A percentile compares a stretch with the other conserved stretches of the same genome.
Evolutionary conservation across 2,888 invertebrate species (phyloP).

Genomic region (Drosophila pseudotakahashii): DNA sequence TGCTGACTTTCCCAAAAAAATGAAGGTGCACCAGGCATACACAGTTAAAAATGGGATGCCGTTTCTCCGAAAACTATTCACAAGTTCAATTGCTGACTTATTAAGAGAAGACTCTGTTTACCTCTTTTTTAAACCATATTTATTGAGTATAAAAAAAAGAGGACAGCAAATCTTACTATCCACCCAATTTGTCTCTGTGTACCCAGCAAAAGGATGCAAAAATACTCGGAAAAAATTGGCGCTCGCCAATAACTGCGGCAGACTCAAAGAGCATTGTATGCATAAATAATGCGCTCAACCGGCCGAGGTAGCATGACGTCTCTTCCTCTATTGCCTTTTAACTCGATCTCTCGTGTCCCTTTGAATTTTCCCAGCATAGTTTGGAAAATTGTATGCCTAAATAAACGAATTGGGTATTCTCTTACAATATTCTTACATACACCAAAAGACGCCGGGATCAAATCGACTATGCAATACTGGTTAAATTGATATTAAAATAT

Average conservation of each 20-base stretch:
- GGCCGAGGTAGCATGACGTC: conserved; percentile 14
- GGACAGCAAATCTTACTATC: background rate
- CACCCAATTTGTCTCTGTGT: background rate
- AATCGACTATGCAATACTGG: too few relatives aligned
- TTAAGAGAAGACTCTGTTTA: too few relatives aligned
- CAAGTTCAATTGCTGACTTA: background rate
- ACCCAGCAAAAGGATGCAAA: conserved; percentile 20
- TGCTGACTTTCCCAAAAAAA: conserved; percentile 39
- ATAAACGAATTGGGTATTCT: background rate
- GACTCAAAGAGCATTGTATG: conserved; percentile 78
- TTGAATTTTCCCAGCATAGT: background rate
- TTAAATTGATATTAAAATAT: too few relatives aligned
- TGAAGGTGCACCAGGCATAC: conserved; percentile 48
- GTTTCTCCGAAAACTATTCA: background rate
- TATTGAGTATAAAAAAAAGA: background rate
- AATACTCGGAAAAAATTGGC: conserved; percentile 44
- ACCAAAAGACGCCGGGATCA: too few relatives aligned
- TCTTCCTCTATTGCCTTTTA: conserved; percentile 2
- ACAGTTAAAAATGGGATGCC: background rate
- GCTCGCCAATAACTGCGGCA: conserved; percentile 72
- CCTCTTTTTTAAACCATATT: background rate
- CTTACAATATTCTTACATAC: background rate
- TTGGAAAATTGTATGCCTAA: background rate
- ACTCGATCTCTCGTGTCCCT: background rate
- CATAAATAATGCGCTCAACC: conserved; percentile 70